These are phyloP conservation scores for Glaucopsyche alexis DNA, from an alignment of 2,888 invertebrate species.

Conservation along the genomic window DNA sequence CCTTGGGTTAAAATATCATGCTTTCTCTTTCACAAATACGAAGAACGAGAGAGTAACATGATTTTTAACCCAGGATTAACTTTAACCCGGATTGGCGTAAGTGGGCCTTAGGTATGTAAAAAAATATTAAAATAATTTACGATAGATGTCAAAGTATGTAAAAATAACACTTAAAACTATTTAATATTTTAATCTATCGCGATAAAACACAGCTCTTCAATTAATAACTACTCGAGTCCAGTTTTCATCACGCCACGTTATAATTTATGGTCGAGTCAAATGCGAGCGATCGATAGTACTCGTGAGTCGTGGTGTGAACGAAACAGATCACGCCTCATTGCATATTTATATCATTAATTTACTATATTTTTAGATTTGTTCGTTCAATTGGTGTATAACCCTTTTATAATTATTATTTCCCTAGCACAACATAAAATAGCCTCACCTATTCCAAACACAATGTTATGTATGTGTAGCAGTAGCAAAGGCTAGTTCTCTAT, in stretches of 20 bases:
- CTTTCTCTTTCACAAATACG: too few species aligned
- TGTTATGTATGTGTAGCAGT: too few species aligned
- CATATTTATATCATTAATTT: constrained; percentile 4
- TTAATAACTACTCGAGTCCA: constrained; percentile 12
- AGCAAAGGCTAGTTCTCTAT: too few species aligned
- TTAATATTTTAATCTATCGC: not conserved
- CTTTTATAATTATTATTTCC: not conserved
- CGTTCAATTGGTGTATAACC: not conserved
- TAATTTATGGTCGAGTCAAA: constrained; percentile 3
- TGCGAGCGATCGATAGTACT: not conserved
- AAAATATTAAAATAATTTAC: too few species aligned
- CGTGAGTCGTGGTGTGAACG: not conserved
- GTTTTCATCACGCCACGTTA: constrained; percentile 11
- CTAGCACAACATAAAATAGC: too few species aligned
- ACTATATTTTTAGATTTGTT: constrained; percentile 6
- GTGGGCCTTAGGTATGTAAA: too few species aligned
- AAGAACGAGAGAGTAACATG: too few species aligned
- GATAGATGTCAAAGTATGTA: too few species aligned
- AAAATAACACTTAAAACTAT: not conserved
- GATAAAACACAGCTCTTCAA: constrained; percentile 6
- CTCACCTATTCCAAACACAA: not conserved
- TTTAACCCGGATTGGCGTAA: too few species aligned
- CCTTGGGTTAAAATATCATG: too few species aligned
- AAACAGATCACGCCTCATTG: not conserved
- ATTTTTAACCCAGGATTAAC: too few species aligned